Evolutionary conservation across 2,113 vertebrate species (phyloP).

Genomic region (Myiagra hebetior): DNA sequence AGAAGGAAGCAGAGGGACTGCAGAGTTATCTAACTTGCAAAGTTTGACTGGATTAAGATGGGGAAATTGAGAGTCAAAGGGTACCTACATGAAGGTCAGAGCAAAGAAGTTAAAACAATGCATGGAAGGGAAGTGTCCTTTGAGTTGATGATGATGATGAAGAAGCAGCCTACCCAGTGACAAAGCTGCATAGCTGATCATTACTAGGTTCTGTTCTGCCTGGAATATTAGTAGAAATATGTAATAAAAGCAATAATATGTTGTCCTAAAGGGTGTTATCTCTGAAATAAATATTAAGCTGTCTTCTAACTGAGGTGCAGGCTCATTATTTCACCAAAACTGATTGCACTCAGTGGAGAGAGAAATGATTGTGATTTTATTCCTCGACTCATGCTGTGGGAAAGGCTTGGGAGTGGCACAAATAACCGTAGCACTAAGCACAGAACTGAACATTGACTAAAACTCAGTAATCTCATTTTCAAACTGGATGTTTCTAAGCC

Average conservation of each 20-base stretch:
- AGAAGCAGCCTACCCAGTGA: background rate
- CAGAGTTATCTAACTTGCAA: background rate
- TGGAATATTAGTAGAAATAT: background rate
- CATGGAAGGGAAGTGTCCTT: background rate
- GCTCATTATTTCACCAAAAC: background rate
- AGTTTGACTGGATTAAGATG: background rate
- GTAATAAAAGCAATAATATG: background rate
- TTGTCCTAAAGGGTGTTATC: background rate
- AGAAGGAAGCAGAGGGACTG: background rate
- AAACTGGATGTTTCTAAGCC: background rate
- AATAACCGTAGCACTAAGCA: background rate
- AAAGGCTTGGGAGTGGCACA: background rate
- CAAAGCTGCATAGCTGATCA: background rate
- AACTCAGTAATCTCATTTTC: background rate
- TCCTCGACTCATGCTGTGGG: background rate
- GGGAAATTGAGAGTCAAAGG: background rate
- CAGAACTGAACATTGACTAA: background rate
- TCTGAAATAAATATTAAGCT: constrained; percentile 3
- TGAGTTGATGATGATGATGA: background rate
- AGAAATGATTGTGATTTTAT: background rate
- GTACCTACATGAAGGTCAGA: background rate
- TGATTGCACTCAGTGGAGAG: background rate
- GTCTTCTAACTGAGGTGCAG: background rate
- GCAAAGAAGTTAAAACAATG: background rate
- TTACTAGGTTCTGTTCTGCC: background rate